Percentiles rank a stretch among this genome's conserved stretches.
Evolutionary conservation across 2,888 invertebrate species (phyloP).

Genomic region (Zaprionus obscuricornis): DNA sequence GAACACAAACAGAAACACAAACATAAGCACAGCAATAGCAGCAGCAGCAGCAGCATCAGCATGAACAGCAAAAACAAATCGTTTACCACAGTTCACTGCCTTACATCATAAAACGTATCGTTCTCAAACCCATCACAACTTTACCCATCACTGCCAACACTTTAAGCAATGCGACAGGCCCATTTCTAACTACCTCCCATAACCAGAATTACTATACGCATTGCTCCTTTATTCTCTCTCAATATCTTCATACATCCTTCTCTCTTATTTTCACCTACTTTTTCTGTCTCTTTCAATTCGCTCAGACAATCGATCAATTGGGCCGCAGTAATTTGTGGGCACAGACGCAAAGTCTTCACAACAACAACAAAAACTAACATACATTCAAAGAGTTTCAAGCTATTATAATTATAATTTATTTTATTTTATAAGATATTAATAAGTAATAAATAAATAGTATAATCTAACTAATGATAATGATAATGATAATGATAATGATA

Average conservation of each 20-base stretch:
- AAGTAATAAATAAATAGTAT: too few relatives aligned
- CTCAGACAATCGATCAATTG: slow-evolving; percentile 73
- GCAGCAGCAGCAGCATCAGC: slow-evolving; percentile 29
- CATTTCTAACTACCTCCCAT: slow-evolving; percentile 1
- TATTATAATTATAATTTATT: too few relatives aligned
- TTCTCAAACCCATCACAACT: slow-evolving; percentile 33
- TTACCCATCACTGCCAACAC: slow-evolving; percentile 58
- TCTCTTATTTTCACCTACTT: background rate
- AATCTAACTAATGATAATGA: too few relatives aligned
- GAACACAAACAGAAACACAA: too few relatives aligned
- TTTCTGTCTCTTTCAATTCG: slow-evolving; percentile 28
- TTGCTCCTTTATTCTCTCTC: background rate
- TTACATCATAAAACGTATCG: slow-evolving; percentile 71
- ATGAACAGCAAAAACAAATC: slow-evolving; percentile 65
- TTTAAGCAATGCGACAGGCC: slow-evolving; percentile 27
- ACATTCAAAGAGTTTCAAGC: too few relatives aligned
- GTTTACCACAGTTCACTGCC: slow-evolving; percentile 78
- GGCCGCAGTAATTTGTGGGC: slow-evolving; percentile 78
- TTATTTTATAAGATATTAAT: too few relatives aligned
- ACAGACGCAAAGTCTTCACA: slow-evolving; percentile 61
- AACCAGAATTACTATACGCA: too few relatives aligned
- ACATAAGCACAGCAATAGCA: too few relatives aligned
- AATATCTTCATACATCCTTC: background rate
- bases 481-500: too few relatives aligned
- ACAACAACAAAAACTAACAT: slow-evolving; percentile 33